Conservation (phyloP, 64 coral and sea anemone genomes). For the Anthopleura sola region DNA sequence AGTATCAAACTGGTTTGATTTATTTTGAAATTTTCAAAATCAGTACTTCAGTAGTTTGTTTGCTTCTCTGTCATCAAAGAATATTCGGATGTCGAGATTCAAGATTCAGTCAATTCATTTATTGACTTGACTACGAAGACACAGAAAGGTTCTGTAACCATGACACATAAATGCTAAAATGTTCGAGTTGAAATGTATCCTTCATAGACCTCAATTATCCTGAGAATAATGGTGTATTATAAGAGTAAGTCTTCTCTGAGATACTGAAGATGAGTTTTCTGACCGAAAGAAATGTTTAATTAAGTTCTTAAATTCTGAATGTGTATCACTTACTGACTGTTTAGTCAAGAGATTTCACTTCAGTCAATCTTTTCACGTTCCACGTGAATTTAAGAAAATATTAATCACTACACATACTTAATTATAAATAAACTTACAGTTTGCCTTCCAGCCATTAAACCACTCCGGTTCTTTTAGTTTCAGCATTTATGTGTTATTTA, state of each 20-base stretch:
- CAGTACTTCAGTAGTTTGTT: background rate
- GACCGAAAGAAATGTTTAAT: background rate
- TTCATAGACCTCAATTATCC: no score
- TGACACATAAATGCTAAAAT: background rate
- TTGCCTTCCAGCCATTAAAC: constrained; percentile 2
- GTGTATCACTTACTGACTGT: background rate
- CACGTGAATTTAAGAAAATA: background rate
- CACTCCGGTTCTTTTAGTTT: background rate
- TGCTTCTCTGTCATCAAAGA: background rate
- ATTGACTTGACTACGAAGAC: background rate
- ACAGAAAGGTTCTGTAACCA: background rate
- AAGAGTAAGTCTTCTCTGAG: background rate
- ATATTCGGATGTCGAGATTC: background rate
- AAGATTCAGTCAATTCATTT: background rate
- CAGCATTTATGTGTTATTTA: background rate
- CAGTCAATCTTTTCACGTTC: background rate
- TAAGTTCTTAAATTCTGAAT: background rate
- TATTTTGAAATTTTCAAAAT: background rate
- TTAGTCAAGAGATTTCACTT: background rate
- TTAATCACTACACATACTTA: background rate
- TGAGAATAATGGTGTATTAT: background rate
- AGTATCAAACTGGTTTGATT: background rate
- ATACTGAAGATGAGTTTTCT: background rate
- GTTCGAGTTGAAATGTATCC: background rate
- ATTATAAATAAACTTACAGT: background rate